Evolutionary conservation across 2,888 invertebrate species (phyloP).

Genomic region (Oasisia sp.): DNA sequence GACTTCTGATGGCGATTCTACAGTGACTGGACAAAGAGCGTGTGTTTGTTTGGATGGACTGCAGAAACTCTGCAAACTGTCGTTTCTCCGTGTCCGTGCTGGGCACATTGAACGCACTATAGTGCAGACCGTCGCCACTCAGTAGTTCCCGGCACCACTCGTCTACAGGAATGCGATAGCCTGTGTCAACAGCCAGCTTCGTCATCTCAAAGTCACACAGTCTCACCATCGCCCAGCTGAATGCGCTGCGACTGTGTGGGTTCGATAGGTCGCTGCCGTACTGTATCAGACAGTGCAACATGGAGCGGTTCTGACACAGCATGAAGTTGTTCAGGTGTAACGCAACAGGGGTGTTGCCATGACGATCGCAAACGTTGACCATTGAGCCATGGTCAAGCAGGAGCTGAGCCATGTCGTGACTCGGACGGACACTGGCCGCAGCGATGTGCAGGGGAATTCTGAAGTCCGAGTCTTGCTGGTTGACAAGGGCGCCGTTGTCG

Average conservation of each 20-base stretch:
- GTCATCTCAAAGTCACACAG: conserved; percentile 13
- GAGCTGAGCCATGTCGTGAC: conserved; percentile 6
- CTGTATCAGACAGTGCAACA: conserved; percentile 17
- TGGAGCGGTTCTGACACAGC: neutral
- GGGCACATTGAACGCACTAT: neutral
- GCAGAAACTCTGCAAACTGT: neutral
- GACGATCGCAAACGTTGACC: conserved; percentile 14
- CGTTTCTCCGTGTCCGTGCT: neutral
- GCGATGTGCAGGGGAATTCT: conserved; percentile 3
- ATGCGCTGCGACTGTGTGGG: neutral
- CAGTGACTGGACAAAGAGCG: neutral
- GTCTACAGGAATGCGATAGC: neutral
- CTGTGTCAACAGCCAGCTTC: neutral
- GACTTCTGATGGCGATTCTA: neutral
- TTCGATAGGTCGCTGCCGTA: neutral
- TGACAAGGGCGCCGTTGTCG: neutral
- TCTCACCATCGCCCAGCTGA: conserved; percentile 7
- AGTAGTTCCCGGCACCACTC: neutral
- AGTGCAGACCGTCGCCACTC: neutral
- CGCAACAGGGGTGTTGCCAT: conserved; percentile 14
- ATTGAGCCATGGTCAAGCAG: conserved; percentile 18
- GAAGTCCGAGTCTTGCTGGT: neutral
- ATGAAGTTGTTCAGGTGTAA: conserved; percentile 22
- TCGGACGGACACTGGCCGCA: neutral
- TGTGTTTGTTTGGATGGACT: neutral